Conservation (phyloP, 2,797 vertebrate species). For the Gorsachius magnificus region DNA sequence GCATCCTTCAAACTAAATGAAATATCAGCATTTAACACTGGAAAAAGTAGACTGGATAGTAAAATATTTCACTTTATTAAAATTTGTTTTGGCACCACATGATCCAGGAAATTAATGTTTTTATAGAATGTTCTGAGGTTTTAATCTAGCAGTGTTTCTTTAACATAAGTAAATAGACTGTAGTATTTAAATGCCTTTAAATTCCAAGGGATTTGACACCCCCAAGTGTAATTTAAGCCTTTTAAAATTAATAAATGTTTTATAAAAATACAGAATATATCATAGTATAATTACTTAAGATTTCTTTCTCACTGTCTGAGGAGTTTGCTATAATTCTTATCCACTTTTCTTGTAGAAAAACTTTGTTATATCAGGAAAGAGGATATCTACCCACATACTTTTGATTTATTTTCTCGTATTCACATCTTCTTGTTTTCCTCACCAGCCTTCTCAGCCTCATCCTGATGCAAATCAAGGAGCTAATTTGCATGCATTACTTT, state of each 20-base stretch:
- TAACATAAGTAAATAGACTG: slow-evolving; percentile 40
- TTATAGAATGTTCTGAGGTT: neutral
- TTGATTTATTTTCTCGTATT: neutral
- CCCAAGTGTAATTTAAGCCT: slow-evolving; percentile 33
- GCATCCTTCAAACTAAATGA: neutral
- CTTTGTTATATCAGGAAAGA: neutral
- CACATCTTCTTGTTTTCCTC: neutral
- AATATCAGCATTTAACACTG: neutral
- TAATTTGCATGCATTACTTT: neutral
- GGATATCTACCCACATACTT: neutral
- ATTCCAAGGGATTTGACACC: slow-evolving; percentile 33
- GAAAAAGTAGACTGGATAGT: neutral
- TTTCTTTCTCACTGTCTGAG: neutral
- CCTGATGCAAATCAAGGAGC: neutral
- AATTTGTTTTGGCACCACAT: neutral
- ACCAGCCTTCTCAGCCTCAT: neutral
- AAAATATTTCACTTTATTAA: neutral
- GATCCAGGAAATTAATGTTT: neutral
- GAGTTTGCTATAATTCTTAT: neutral
- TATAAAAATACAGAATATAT: slow-evolving; percentile 8
- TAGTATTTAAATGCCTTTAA: slow-evolving; percentile 16
- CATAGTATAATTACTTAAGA: neutral
- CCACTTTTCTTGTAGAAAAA: neutral
- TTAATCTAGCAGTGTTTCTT: neutral
- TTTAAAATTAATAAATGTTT: slow-evolving; percentile 55